Percentiles rank a stretch among this genome's conserved stretches.
Evolutionary conservation across 2,797 vertebrate genomes (phyloP).

Genomic region (Spinibarbus caldwelli): DNA sequence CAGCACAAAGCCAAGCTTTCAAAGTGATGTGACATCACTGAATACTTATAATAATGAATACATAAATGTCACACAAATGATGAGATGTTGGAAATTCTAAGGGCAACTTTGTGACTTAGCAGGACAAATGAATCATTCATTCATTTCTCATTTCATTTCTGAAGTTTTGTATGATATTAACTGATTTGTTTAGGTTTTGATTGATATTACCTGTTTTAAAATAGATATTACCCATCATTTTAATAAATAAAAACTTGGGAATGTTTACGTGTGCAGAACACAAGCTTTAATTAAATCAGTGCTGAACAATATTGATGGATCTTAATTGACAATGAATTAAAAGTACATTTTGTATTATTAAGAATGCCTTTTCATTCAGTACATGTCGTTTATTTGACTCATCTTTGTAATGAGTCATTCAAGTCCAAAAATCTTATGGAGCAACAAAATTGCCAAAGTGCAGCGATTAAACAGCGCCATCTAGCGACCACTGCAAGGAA

Average conservation of each 20-base stretch:
- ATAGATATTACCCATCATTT: neutral
- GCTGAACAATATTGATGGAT: neutral
- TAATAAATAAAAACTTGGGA: too few species aligned
- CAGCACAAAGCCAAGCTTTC: conserved; percentile 18
- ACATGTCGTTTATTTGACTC: neutral
- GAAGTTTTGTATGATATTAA: neutral
- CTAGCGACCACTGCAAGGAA: neutral
- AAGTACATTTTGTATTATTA: too few species aligned
- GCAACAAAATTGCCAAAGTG: neutral
- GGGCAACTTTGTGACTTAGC: too few species aligned
- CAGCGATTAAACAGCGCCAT: neutral
- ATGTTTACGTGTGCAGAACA: too few species aligned
- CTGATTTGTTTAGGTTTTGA: neutral
- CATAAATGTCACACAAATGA: neutral
- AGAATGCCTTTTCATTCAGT: neutral
- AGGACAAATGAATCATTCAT: too few species aligned
- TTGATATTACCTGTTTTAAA: neutral
- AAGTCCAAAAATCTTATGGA: neutral
- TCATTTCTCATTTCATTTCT: too few species aligned
- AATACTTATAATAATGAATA: neutral
- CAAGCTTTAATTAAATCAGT: neutral
- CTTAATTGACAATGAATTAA: too few species aligned
- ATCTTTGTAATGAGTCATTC: neutral
- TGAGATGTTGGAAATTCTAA: neutral
- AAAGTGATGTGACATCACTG: conserved; percentile 28